Base-by-base conservation (phyloP, 1,140 invertebrate genomes). In the Globodera rostochiensis region DNA sequence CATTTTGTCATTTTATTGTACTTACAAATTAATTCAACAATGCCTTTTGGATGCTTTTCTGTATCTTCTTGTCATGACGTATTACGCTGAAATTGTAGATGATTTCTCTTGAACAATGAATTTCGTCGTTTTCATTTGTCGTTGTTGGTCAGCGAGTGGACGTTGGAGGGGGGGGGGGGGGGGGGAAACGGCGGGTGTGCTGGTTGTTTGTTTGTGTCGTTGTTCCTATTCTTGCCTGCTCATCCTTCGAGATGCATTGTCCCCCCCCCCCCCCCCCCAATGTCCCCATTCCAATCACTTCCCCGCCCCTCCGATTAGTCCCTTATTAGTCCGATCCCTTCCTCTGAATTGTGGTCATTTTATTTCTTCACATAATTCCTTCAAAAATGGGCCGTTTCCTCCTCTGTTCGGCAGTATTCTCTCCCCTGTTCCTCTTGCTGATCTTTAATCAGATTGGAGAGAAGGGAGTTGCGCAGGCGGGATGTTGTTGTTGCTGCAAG, bases 401-500 rank as follows among this genome's bases (percentile, higher is more conserved):
- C 1, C 69, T 71, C 69, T 71, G 69, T 47, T 71, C 69, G 19
- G 69, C 69, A 11, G 11, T 71, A 19, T 36, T 71, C 36, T 71
- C 69, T 11, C 69, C 46, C 11, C 69, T 19, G 1, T 19, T 36
- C 6, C 69, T 71, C 11, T 21, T 71, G 25, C 11, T 71, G 9
- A 6, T 71, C 11, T 71, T 71, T 71, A 21, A 36, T 11, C 21
- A 71, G 19, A 47, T 71, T 19, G 69, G 69, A 11, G 69, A 71
- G 69, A 71, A 71, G 69, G 69, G 69, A 71, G 15, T 36, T 25
- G 69, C 36, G 3, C 21, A 71, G n/a, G 69, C 69, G 69, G 69
- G 69, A 9, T 71, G 69, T 6, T 71, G 69, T 47, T 71, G 69
- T 71, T 71, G 69, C 25, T 71, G 69, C 69, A 64, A 64, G 57